Conservation (phyloP, 2,888 invertebrate genomes). For the Habrosyne pyritoides region DNA sequence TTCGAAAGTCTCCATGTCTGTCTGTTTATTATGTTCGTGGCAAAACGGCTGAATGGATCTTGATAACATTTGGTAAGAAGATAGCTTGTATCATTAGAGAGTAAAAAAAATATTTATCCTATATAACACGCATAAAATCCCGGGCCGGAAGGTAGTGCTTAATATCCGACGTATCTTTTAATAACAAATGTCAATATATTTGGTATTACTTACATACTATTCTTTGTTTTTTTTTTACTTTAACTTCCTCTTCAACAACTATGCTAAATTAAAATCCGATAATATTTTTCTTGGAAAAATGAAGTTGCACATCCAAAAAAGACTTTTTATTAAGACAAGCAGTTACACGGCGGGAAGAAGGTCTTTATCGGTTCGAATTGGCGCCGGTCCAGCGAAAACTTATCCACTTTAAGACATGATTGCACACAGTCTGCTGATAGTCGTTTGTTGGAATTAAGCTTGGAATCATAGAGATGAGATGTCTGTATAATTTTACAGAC, state of each 20-base stretch:
- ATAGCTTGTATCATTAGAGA: too few species aligned
- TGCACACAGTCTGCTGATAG: constrained; percentile 42
- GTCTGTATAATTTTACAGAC: constrained; percentile 1
- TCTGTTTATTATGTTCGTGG: too few species aligned
- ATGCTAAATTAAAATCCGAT: neutral
- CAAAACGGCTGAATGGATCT: too few species aligned
- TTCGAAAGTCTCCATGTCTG: too few species aligned
- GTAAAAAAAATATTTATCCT: too few species aligned
- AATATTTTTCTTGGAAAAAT: neutral
- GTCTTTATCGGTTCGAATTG: constrained; percentile 51
- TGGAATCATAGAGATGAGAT: constrained; percentile 1
- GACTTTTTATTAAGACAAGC: constrained; percentile 38
- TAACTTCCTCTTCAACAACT: too few species aligned
- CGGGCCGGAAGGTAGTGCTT: too few species aligned
- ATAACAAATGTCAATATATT: too few species aligned
- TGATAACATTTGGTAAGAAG: too few species aligned
- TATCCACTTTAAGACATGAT: constrained; percentile 63
- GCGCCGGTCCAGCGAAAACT: constrained; percentile 56
- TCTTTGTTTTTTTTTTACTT: neutral
- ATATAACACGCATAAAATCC: too few species aligned
- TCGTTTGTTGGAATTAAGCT: constrained; percentile 14
- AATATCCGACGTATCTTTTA: too few species aligned
- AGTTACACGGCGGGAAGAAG: constrained; percentile 39
- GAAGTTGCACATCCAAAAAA: constrained; percentile 16
- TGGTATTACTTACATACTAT: too few species aligned